phyloP scores from a whole-genome alignment of 2,888 invertebrate species.

The Aporophyla lueneburgensis region DNA sequence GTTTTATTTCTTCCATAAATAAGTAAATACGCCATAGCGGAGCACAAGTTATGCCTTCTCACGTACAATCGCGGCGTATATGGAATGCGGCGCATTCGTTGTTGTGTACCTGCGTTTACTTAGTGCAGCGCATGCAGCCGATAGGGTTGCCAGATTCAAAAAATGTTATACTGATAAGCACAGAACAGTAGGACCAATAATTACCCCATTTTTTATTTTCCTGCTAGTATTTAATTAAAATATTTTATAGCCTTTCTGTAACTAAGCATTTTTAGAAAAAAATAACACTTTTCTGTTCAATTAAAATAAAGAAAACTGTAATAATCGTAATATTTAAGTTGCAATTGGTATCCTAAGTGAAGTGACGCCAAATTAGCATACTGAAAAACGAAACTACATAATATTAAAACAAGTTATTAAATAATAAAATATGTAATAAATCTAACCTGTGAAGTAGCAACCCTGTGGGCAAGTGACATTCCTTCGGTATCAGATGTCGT shows the following conservation, averaged over 20 bases:
- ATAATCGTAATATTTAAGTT: neutral
- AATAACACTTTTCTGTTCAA: neutral
- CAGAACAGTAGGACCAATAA: neutral
- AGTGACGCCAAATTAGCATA: neutral
- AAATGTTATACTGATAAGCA: neutral
- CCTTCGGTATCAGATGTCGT: conserved; percentile 71
- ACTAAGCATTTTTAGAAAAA: too few species aligned
- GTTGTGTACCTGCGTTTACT: conserved; percentile 26
- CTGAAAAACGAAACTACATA: neutral
- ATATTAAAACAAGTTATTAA: too few species aligned
- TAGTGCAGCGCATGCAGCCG: conserved; percentile 46
- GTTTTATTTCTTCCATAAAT: conserved; percentile 38
- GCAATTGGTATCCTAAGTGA: neutral
- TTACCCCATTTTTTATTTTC: neutral
- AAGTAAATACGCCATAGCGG: conserved; percentile 42
- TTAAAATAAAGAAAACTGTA: neutral
- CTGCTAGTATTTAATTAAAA: neutral
- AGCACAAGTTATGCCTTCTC: conserved; percentile 50
- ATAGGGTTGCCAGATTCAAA: conserved; percentile 38
- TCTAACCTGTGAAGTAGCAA: conserved; percentile 2
- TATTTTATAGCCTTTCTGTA: too few species aligned
- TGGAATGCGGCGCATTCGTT: conserved; percentile 54
- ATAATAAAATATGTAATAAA: too few species aligned
- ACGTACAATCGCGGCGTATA: conserved; percentile 41
- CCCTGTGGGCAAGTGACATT: conserved; percentile 58